phyloP scores from a whole-genome alignment of 2,888 invertebrate genomes.

The Ectemnius cavifrons region DNA sequence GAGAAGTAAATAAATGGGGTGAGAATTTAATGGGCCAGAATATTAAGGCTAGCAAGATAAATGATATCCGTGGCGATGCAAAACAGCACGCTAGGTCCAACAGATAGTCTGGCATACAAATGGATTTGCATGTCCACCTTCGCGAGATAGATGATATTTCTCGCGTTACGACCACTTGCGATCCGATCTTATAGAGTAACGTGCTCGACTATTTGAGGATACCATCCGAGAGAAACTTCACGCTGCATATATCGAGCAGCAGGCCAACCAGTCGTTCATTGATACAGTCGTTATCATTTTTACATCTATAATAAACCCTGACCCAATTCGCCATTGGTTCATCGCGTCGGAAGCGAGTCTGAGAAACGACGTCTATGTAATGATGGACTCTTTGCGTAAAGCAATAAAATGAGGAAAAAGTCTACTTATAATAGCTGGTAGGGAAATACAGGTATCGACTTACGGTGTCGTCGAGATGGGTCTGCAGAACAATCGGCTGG shows the following conservation, averaged over 20 bases:
- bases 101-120: slow-evolving; percentile 33
- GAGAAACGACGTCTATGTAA: neutral
- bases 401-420: neutral
- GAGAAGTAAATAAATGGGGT: no score
- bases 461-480: slow-evolving; percentile 23
- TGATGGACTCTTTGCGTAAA: neutral
- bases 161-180: no score
- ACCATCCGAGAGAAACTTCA: no score
- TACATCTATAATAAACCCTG: no score
- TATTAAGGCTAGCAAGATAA: slow-evolving; percentile 25
- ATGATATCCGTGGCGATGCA: slow-evolving; percentile 21
- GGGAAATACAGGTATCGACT: slow-evolving; percentile 3
- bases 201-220: no score
- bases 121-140: slow-evolving; percentile 25
- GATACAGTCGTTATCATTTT: no score
- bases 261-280: no score
- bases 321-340: no score
- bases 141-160: slow-evolving; percentile 27
- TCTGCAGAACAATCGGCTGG: slow-evolving; percentile 53
- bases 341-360: no score
- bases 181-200: no score
- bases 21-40: slow-evolving; percentile 28
- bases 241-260: no score
- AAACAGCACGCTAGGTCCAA: slow-evolving; percentile 6
- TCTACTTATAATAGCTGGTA: no score